phyloP scores from a whole-genome alignment of 2,888 invertebrate species.

The Hyposoter didymator region DNA sequence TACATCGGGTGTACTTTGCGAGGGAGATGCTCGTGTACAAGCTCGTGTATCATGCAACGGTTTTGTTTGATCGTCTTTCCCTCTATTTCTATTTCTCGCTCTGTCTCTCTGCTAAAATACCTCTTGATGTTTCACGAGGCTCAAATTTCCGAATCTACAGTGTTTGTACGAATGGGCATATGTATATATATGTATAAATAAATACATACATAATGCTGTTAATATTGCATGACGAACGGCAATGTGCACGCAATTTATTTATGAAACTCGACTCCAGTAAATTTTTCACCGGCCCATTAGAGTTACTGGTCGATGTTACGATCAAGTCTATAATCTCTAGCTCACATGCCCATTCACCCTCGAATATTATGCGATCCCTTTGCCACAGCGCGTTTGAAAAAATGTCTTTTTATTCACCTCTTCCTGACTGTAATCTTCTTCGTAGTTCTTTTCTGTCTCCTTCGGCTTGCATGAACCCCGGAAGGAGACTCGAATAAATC shows the following conservation, averaged over 20 bases:
- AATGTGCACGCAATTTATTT: conserved; percentile 72
- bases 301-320: conserved; percentile 38
- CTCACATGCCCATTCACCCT: conserved; percentile 39
- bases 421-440: conserved; percentile 16
- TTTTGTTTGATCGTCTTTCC: conserved; percentile 71
- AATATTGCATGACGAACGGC: conserved; percentile 71
- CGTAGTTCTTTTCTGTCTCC: background rate
- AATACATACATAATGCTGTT: conserved; percentile 10
- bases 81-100: conserved; percentile 66
- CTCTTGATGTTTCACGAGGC: conserved; percentile 51
- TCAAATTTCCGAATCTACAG: conserved; percentile 47
- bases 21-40: conserved; percentile 50
- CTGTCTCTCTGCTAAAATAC: conserved; percentile 52
- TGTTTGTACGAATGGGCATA: background rate
- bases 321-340: conserved; percentile 29
- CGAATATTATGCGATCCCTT: conserved; percentile 38
- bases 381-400: conserved; percentile 16
- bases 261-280: conserved; percentile 59
- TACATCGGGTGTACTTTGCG: conserved; percentile 30
- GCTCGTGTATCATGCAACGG: conserved; percentile 63
- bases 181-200: background rate
- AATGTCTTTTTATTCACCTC: conserved; percentile 55
- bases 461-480: conserved; percentile 48
- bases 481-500: conserved; percentile 61
- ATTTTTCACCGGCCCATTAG: conserved; percentile 50